These are phyloP conservation scores for Callorhinus ursinus DNA, from an alignment of 2,113 vertebrate genomes.

Conservation along the genomic window DNA sequence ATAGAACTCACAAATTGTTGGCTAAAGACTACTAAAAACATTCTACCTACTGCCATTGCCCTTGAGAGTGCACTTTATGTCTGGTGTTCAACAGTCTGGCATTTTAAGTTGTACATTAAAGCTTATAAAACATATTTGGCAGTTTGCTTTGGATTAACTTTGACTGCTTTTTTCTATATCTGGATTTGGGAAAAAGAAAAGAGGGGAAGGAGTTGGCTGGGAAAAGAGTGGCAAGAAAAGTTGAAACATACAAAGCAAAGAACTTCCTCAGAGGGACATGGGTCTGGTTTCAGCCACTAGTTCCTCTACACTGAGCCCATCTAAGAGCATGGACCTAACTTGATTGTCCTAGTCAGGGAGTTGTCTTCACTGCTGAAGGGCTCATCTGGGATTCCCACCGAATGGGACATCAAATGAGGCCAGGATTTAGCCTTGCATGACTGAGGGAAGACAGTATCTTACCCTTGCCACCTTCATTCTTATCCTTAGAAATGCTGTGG, in stretches of 20 bases:
- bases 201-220: neutral
- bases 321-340: neutral
- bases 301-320: neutral
- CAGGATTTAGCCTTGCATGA: neutral
- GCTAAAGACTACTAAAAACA: neutral
- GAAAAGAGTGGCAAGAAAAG: neutral
- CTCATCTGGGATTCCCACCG: neutral
- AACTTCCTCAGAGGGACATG: neutral
- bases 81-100: neutral
- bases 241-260: neutral
- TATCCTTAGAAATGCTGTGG: neutral
- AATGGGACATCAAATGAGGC: neutral
- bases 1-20: conserved; percentile 16
- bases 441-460: neutral
- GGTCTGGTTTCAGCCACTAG: neutral
- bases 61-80: neutral
- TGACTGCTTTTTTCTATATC: neutral
- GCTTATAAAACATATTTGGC: conserved; percentile 51
- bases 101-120: conserved; percentile 48
- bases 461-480: neutral
- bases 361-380: neutral
- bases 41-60: neutral
- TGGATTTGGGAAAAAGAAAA: neutral
- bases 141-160: conserved; percentile 48
- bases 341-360: neutral